Evolutionary conservation across 2,113 vertebrate species (phyloP).

Genomic region (Tachysurus fulvidraco): DNA sequence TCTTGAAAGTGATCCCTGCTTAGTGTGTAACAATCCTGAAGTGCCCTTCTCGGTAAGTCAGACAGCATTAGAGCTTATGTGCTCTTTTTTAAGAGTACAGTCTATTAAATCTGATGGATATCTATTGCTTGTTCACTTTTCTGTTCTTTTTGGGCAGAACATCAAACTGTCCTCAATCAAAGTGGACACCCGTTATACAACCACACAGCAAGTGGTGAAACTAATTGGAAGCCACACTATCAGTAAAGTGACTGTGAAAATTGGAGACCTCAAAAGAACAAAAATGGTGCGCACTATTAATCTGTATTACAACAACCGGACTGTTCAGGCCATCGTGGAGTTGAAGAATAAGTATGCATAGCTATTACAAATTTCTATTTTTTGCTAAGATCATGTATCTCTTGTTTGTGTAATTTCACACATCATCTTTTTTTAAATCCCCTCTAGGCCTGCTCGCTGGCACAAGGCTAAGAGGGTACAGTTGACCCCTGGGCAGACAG

Average conservation of each 20-base stretch:
- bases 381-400: neutral
- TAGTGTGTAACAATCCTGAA: conserved; percentile 98
- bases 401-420: neutral
- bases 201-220: conserved; percentile 98
- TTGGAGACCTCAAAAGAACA: conserved; percentile 95
- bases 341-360: conserved; percentile 94
- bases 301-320: conserved; percentile 98
- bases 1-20: conserved; percentile 94
- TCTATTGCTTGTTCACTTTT: neutral
- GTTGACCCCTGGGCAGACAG: conserved; percentile 93
- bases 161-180: conserved; percentile 99
- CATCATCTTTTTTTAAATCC: neutral
- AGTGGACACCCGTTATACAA: conserved; percentile 98
- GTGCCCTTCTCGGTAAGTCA: conserved; percentile 94
- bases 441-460: conserved; percentile 89
- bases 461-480: conserved; percentile 98
- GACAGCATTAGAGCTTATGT: neutral
- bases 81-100: neutral
- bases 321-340: conserved; percentile 96
- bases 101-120: neutral
- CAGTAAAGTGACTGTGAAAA: conserved; percentile 98
- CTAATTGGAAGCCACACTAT: conserved; percentile 98
- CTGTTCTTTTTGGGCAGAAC: conserved; percentile 74
- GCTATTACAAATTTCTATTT: neutral
- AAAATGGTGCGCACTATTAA: conserved; percentile 99